Base-by-base conservation (phyloP, 2,797 vertebrate species). In the Peromyscus aztecus region DNA sequence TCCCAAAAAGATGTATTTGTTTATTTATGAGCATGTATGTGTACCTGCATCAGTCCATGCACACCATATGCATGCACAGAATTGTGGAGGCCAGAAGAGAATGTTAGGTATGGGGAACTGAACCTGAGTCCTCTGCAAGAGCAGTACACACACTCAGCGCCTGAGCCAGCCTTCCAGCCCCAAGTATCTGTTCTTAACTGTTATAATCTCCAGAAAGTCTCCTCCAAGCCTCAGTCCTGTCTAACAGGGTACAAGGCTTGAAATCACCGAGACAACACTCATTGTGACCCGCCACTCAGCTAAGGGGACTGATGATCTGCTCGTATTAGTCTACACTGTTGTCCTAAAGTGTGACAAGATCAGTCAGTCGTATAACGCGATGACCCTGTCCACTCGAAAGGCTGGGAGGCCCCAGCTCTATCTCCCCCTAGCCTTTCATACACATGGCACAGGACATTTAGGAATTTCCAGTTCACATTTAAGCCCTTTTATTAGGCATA, bases 381-480 rank as follows among this genome's bases (percentile, higher is more conserved):
- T 52, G 49, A 67, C 40, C 14, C 75, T 40, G 76, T 27, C 31
- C 16, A 77, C 29, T 82, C 65, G 75, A 59, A 95, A 86, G 89
- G 40, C 40, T 12, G 49, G 23, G 37, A n/a, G n/a, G 1, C 6
- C 37, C 29, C 40, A 17, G 4, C 4, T 65, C 82, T 34, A n/a
- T 16, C 78, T 63, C 43, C 37, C 24, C 40, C 24, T 34, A 40
- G 16, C 34, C 65, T 88, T 57, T 13, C n/a, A 40, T 29, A 59
- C 63, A 24, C 14, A n/a, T 4, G 55, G 34, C 61, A 92, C 37
- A 76, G 65, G 27, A 57, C 37, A 55, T 57, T 75, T 63, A 90
- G 84, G 93, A 94, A 57, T 59, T 83, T 67, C 40, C 57, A 84
- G n/a, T 24, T 90, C 77, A 63, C 57, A 78, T 86, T 75, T 52